Base-by-base conservation (phyloP, 2,888 invertebrate genomes). In the Apomyelois bistriatella region DNA sequence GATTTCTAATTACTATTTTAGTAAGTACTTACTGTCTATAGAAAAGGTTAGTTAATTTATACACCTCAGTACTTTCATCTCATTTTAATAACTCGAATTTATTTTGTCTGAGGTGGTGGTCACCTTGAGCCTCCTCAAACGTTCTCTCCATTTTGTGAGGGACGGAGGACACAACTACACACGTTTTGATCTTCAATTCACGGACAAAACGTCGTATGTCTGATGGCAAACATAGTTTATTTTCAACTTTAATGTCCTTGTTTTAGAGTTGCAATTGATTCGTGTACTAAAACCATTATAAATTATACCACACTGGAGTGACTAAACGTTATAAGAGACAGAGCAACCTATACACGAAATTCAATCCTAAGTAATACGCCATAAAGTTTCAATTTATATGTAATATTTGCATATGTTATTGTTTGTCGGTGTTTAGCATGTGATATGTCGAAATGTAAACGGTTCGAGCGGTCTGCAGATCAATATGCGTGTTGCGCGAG, bases 381-480 rank as follows among this genome's bases (percentile, higher is more conserved):
- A 8, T 77, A 82, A 40, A 58, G 79, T 75, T 55, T 15, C 62
- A 65, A 62, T 67, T 75, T 0, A 47, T 10, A 28, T 64, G 58
- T 5, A 3, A 1, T 15, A 10, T 36, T 13, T 53, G 59, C 82
- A 81, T 79, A 80, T 84, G 82, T 85, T 86, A 86, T 88, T 89
- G 87, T 89, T 88, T 85, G 85, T 78, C 83, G 77, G 79, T 87
- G 85, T 87, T 88, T 87, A 85, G 85, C 81, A 79, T 86, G 89
- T 87, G 90, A 89, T 89, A 89, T 88, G 89, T 89, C 88, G 89
- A 89, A 88, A 86, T 82, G 85, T 87, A 85, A 86, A 84, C 85
- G 83, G 82, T 84, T 86, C 79, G 83, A 82, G 82, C 84, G 76
- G 72, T 87, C 88, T 86, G 82, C 89, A 90, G 90, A 90, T 90